Evolutionary conservation across 2,113 vertebrate species (phyloP).

Genomic region (Panthera tigris): DNA sequence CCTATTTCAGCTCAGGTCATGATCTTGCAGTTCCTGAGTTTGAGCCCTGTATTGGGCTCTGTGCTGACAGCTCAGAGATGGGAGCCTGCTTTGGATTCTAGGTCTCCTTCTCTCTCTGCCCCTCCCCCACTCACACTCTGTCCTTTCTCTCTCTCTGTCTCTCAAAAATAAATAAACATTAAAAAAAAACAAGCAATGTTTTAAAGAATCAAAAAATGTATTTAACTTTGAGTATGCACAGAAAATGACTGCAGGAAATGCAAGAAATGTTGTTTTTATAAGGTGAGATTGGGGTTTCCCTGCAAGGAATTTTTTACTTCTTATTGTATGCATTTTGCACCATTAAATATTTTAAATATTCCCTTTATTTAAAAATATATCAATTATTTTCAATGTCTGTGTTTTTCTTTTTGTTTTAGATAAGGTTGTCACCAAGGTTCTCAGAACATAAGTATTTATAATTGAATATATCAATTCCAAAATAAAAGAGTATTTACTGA

Average conservation of each 20-base stretch:
- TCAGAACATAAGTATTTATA: slow-evolving; percentile 25
- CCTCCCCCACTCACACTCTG: too few species aligned
- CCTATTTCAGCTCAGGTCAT: too few species aligned
- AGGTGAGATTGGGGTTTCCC: background rate
- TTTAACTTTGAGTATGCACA: background rate
- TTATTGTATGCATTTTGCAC: background rate
- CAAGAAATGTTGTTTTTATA: slow-evolving; percentile 21
- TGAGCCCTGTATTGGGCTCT: too few species aligned
- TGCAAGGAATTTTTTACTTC: background rate
- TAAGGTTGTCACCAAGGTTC: background rate
- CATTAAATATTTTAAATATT: slow-evolving; percentile 32
- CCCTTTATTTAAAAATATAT: slow-evolving; percentile 8
- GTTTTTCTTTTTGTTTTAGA: background rate
- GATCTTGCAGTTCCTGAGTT: too few species aligned
- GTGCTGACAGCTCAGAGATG: too few species aligned
- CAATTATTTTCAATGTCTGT: background rate
- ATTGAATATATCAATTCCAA: slow-evolving; percentile 42
- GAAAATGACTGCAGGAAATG: background rate
- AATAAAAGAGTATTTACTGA: slow-evolving; percentile 1
- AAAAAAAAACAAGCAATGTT: background rate
- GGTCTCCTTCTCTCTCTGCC: too few species aligned
- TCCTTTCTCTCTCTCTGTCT: too few species aligned
- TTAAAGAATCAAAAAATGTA: background rate
- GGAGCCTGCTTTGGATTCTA: too few species aligned
- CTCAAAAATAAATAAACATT: too few species aligned